Evolutionary conservation across 2,888 invertebrate species (phyloP), one percentile per base, ranked within the genome.

Genomic region (Orchesellides sinensis): DNA sequence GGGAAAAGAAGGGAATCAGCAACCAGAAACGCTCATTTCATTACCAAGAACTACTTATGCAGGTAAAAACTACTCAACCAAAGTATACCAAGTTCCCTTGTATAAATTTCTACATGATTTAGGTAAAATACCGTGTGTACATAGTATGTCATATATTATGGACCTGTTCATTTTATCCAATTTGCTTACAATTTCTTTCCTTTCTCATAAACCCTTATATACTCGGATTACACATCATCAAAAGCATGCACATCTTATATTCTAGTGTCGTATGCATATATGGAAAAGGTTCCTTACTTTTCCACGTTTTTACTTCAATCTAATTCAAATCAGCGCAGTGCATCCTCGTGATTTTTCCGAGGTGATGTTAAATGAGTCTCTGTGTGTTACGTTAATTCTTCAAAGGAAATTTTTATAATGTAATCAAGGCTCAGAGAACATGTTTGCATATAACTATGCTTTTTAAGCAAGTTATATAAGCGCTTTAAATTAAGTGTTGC

Each of bases 11-110:
- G n/a, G n/a, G 35, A 61, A 19, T 61, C 32, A 35, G 61, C 32
- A 61, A 61, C 61, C 61, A 35, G 61, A 61, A 35, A 61, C 61
- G 32, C 61, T 61, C 61, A 61, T 61, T 61, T 61, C 61, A 61
- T 61, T 61, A 61, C 61, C 35, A 35, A n/a, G 32, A 35, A 61
- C 61, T 61, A n/a, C 32, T 68, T 68, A 68, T 47, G 68, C 68
- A 47, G 68, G 47, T 70, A 54, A 32, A 54, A 54, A 6, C 54
- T 54, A 52, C 52, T 54, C 19, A 35, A 70, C 27, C 47, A 68
- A 49, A 49, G 17, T 12, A 29, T 65, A n/a, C n/a, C n/a, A n/a
- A n/a, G n/a, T n/a, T n/a, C n/a, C n/a, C n/a, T n/a, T n/a, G n/a
- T n/a, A n/a, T n/a, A n/a, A n/a, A n/a, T n/a, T n/a, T n/a, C n/a